Conservation (phyloP, 2,888 invertebrate genomes). For the Physocephala rufipes region DNA sequence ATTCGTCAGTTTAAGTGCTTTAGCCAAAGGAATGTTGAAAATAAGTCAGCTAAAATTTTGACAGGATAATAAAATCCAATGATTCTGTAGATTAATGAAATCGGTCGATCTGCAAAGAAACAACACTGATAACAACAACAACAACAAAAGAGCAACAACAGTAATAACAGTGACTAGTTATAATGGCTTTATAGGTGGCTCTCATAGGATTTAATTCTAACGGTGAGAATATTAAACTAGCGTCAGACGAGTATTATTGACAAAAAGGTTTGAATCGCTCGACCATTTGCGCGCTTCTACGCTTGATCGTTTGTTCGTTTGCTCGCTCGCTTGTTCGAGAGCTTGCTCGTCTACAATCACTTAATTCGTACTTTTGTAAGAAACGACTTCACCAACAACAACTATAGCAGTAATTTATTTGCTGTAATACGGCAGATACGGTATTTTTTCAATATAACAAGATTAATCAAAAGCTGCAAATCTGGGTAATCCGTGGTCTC, state of each 20-base stretch:
- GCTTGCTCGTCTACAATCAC: too few species aligned
- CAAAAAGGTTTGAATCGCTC: not conserved
- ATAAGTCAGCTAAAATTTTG: not conserved
- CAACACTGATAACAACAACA: not conserved
- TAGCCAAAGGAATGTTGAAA: constrained; percentile 49
- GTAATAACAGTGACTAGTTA: not conserved
- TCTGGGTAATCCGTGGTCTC: constrained; percentile 63
- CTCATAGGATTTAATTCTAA: not conserved
- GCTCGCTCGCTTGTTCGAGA: not conserved
- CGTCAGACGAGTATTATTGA: not conserved
- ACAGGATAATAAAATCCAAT: not conserved
- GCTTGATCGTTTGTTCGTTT: not conserved
- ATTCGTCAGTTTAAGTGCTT: constrained; percentile 56
- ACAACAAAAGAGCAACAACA: not conserved
- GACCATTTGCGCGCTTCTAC: not conserved
- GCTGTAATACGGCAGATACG: not conserved
- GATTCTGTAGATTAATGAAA: not conserved
- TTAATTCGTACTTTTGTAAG: too few species aligned
- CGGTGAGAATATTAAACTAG: too few species aligned
- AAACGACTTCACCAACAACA: too few species aligned
- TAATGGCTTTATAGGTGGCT: not conserved
- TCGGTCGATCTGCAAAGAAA: not conserved
- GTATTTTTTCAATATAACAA: not conserved
- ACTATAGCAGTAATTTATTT: too few species aligned
- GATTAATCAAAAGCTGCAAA: constrained; percentile 46